phyloP scores from a whole-genome alignment of 2,797 vertebrate species.

The Chelon auratus region DNA sequence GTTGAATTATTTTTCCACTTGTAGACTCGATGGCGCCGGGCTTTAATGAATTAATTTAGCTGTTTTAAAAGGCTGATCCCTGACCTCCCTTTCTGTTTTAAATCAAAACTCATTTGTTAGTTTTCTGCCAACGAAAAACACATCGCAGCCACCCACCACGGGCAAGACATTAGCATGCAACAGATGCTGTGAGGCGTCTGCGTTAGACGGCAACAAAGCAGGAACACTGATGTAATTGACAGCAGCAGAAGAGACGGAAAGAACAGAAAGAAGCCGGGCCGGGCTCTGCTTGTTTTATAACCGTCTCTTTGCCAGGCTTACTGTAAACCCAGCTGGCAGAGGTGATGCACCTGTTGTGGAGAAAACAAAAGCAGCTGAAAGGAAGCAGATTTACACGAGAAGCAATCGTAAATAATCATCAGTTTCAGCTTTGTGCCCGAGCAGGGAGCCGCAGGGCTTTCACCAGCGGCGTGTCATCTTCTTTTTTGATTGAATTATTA shows the following conservation, averaged over 20 bases:
- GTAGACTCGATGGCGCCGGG: neutral
- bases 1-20: conserved; percentile 6
- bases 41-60: neutral
- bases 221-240: conserved; percentile 46
- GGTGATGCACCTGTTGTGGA: conserved; percentile 45
- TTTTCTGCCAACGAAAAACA: conserved; percentile 33
- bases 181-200: conserved; percentile 44
- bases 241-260: conserved; percentile 32
- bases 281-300: conserved; percentile 36
- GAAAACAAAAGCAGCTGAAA: conserved; percentile 28
- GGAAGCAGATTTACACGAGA: conserved; percentile 18
- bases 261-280: conserved; percentile 16
- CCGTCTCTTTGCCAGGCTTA: conserved; percentile 33
- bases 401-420: conserved; percentile 39
- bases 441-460: conserved; percentile 7
- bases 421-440: conserved; percentile 9
- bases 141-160: conserved; percentile 22
- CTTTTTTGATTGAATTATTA: neutral
- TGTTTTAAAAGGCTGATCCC: neutral
- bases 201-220: conserved; percentile 50
- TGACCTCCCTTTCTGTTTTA: conserved; percentile 8
- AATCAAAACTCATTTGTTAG: conserved; percentile 39
- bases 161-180: conserved; percentile 60
- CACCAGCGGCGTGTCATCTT: neutral
- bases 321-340: conserved; percentile 39